These are phyloP conservation scores for Atractosteus spatula DNA, from an alignment of 2,113 vertebrate genomes.

Conservation along the genomic window DNA sequence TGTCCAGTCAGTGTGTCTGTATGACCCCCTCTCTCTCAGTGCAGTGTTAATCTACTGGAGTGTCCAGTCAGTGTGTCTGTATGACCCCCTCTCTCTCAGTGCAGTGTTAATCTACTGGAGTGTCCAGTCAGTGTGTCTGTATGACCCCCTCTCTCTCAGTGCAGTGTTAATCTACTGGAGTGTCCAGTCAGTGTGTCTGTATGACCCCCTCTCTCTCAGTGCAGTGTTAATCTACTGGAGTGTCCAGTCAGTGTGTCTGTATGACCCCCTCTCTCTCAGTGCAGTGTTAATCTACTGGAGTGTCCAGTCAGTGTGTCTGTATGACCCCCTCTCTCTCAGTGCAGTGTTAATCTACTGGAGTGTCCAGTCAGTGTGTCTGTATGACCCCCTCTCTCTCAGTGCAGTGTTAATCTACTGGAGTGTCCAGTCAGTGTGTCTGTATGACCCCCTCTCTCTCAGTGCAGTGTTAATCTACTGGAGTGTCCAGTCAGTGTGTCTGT, in stretches of 20 bases:
- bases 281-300: too few relatives aligned
- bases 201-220: constrained; percentile 20
- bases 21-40: background rate
- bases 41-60: too few relatives aligned
- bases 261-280: background rate
- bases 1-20: background rate
- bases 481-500: background rate
- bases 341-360: background rate
- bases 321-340: background rate
- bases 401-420: background rate
- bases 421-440: background rate
- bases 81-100: background rate
- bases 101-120: background rate
- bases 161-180: background rate
- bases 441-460: constrained; percentile 20
- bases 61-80: background rate
- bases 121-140: background rate
- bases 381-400: background rate
- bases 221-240: background rate
- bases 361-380: background rate
- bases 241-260: background rate
- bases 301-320: background rate
- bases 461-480: background rate
- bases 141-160: background rate
- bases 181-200: background rate